Evolutionary conservation across 2,888 invertebrate species (phyloP), one percentile per base, ranked within the genome.

Genomic region (Drosophila merina): DNA sequence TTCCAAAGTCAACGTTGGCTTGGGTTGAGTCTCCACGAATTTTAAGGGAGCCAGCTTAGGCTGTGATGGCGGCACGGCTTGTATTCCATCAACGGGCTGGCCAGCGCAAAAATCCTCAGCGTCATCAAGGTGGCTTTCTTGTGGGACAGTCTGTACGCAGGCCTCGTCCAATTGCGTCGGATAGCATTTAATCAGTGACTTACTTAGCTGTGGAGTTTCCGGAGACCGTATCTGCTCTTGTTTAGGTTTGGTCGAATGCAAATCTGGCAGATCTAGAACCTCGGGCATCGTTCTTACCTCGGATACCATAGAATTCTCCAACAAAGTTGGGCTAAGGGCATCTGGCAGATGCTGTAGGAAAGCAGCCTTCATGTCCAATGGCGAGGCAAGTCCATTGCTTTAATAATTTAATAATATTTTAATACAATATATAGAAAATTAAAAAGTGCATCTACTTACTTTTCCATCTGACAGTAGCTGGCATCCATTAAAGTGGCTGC

Each of bases 241-340:
- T 10, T 81, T 83, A 1, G 87, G 78, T 3, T 89, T 89, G 3
- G 74, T 80, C 31, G 90, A 60, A 50, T 83, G 69, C n/a, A 91
- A 79, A 30, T 89, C 84, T 4, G 90, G 88, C 30, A 91, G 51
- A 45, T 90, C 73, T 42, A 90, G 57, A 71, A 88, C 88, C 31
- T 75, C 88, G 0, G 90, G 90, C 40, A 91, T 73, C 0, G 95
- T 93, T 89, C 94, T 95, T 80, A 96, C 96, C 89, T 96, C 96
- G 73, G 94, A 93, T 88, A 94, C 95, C 42, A 96, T 95, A 75
- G 96, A 95, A 76, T 94, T 94, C 76, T 94, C 93, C 52, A 96
- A 93, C 0, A 94, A 93, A 72, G 93, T 93, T 3, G 94, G 94
- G 89, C 94, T 95, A 81, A 93, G 92, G 49, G 93, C 91, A 78